Evolutionary conservation across 2,797 vertebrate genomes (phyloP).

Genomic region (Odontamblyopus lacepedii): DNA sequence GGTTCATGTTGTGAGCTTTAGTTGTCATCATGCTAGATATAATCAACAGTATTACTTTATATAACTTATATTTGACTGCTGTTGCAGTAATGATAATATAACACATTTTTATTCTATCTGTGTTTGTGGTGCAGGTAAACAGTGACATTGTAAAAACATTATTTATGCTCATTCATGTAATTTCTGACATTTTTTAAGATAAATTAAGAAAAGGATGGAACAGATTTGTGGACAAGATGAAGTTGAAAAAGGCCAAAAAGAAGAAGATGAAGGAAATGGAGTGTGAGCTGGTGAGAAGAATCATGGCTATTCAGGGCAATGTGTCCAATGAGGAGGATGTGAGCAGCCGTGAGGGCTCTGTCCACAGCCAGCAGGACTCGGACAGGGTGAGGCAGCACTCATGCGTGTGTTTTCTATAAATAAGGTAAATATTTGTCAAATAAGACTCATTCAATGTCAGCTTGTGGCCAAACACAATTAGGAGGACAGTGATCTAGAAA

Average conservation of each 20-base stretch:
- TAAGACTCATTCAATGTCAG: slow-evolving; percentile 27
- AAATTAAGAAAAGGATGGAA: slow-evolving; percentile 68
- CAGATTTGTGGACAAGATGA: slow-evolving; percentile 69
- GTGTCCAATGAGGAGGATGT: slow-evolving; percentile 25
- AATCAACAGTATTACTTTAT: too few species aligned
- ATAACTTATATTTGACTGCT: too few species aligned
- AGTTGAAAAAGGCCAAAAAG: slow-evolving; percentile 68
- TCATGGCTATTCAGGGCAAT: slow-evolving; percentile 22
- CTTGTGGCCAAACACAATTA: slow-evolving; percentile 43
- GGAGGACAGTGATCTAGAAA: slow-evolving; percentile 71
- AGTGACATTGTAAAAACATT: background rate
- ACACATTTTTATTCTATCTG: too few species aligned
- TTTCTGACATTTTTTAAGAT: slow-evolving; percentile 43
- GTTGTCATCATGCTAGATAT: too few species aligned
- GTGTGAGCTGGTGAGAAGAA: slow-evolving; percentile 35
- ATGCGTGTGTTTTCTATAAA: background rate
- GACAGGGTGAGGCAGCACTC: slow-evolving; percentile 58
- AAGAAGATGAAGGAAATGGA: slow-evolving; percentile 65
- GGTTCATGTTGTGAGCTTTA: too few species aligned
- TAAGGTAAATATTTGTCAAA: slow-evolving; percentile 22
- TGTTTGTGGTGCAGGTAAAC: too few species aligned
- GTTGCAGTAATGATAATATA: too few species aligned
- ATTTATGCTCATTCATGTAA: background rate
- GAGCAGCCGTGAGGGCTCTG: slow-evolving; percentile 58
- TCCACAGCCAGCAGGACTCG: slow-evolving; percentile 54